Evolutionary conservation across 2,113 vertebrate genomes (phyloP), one percentile per base, ranked within the genome.

Genomic region (Dasypus novemcinctus): DNA sequence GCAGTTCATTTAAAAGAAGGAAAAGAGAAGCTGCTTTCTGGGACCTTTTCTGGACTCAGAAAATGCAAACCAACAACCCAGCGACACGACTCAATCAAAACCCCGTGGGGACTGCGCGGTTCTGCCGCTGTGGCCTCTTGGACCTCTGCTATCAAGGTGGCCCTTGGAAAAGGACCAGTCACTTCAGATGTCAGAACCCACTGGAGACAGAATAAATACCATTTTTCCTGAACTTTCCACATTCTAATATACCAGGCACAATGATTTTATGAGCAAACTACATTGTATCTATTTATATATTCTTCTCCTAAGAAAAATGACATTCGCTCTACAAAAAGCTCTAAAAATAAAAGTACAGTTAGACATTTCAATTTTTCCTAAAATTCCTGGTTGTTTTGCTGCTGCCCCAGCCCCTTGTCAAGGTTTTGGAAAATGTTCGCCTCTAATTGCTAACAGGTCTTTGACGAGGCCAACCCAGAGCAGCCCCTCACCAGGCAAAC

Each of bases 71-170:
- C 66, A 18, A 69, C 43, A 59, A 33, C 14, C 52, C 36, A n/a
- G n/a, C 25, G 9, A 33, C 29, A 20, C 21, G 33, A 6, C 12
- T 27, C 15, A n/a, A 29, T 2, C 9, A 14, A 1, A 7, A 54
- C 21, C 5, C 29, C 63, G 1, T 5, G 25, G 59, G 17, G 0
- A 7, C 17, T 0, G 2, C 49, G 29, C 41, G 0, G 4, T 14
- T 5, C 46, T 9, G 1, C 8, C 6, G 3, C 38, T 4, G 10
- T 0, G 27, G 31, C 87, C 43, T 8, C 7, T 31, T 5, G 29
- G 13, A 2, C 25, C n/a, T 20, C 1, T 27, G 21, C 20, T 12
- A 15, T 52, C 18, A 7, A 21, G n/a, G 7, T 18, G 4, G 41
- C 74, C 36, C 85, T 46, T 14, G 23, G 23, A 23, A 83, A 83